phyloP scores from a whole-genome alignment of 2,113 vertebrate genomes.

The Istiophorus platypterus region DNA sequence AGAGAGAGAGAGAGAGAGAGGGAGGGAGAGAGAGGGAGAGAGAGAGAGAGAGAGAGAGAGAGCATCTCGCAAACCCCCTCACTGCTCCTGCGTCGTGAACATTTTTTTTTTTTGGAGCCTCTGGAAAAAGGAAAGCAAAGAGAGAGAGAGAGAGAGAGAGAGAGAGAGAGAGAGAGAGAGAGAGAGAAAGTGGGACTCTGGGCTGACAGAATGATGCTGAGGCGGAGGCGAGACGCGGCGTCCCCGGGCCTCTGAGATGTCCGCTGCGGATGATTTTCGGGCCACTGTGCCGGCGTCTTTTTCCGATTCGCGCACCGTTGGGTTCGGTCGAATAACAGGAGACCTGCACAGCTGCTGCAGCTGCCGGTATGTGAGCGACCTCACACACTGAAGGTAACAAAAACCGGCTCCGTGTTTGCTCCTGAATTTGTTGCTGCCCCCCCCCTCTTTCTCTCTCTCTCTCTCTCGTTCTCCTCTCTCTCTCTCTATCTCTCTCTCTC shows the following conservation, averaged over 20 bases:
- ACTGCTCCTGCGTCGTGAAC: slow-evolving; percentile 70
- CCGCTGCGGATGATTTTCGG: slow-evolving; percentile 59
- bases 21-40: slow-evolving; percentile 51
- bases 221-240: slow-evolving; percentile 25
- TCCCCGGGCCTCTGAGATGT: slow-evolving; percentile 27
- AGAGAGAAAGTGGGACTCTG: slow-evolving; percentile 4
- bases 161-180: background rate
- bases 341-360: slow-evolving; percentile 37
- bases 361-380: slow-evolving; percentile 61
- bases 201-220: slow-evolving; percentile 26
- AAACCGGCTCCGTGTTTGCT: slow-evolving; percentile 46
- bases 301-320: slow-evolving; percentile 42
- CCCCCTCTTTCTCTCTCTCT: background rate
- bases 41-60: slow-evolving; percentile 56
- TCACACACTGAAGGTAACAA: slow-evolving; percentile 52
- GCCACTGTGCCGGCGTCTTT: slow-evolving; percentile 70
- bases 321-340: slow-evolving; percentile 28
- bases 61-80: slow-evolving; percentile 64
- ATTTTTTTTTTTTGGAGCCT: slow-evolving; percentile 57
- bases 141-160: background rate
- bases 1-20: slow-evolving; percentile 49
- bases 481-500: slow-evolving; percentile 11
- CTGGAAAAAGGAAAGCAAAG: slow-evolving; percentile 10
- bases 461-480: slow-evolving; percentile 1
- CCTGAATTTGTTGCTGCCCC: slow-evolving; percentile 25